Conservation (phyloP, 2,888 invertebrate genomes). For the Agelastica alni region DNA sequence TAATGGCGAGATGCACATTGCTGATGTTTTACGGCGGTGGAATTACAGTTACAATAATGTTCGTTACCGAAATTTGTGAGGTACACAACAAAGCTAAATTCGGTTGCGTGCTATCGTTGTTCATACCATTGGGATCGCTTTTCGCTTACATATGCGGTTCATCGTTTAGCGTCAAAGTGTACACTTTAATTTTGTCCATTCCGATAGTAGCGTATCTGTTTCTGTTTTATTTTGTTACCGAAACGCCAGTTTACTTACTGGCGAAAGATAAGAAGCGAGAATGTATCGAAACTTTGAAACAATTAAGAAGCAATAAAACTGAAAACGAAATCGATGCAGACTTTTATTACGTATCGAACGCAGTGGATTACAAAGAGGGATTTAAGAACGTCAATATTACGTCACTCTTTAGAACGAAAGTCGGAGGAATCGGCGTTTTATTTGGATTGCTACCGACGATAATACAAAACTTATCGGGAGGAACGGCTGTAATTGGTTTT, state of each 20-base stretch:
- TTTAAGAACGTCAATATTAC: not conserved
- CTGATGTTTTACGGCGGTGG: not conserved
- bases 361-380: conserved; percentile 28
- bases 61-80: not conserved
- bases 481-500: conserved; percentile 3
- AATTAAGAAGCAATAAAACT: not conserved
- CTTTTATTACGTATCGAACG: not conserved
- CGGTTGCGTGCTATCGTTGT: not conserved
- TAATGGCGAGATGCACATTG: not conserved
- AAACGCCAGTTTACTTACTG: not conserved
- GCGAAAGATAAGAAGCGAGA: not conserved
- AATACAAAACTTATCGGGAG: conserved; percentile 7
- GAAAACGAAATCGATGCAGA: not conserved
- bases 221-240: not conserved
- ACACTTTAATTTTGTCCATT: not conserved
- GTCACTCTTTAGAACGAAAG: not conserved
- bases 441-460: not conserved
- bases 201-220: not conserved
- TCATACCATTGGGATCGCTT: not conserved
- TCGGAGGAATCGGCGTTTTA: not conserved
- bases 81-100: conserved; percentile 1
- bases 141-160: not conserved
- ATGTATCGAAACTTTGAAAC: not conserved
- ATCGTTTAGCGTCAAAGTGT: not conserved
- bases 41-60: not conserved